phyloP scores from a whole-genome alignment of 2,888 invertebrate genomes.

The Chymomyza amoena region DNA sequence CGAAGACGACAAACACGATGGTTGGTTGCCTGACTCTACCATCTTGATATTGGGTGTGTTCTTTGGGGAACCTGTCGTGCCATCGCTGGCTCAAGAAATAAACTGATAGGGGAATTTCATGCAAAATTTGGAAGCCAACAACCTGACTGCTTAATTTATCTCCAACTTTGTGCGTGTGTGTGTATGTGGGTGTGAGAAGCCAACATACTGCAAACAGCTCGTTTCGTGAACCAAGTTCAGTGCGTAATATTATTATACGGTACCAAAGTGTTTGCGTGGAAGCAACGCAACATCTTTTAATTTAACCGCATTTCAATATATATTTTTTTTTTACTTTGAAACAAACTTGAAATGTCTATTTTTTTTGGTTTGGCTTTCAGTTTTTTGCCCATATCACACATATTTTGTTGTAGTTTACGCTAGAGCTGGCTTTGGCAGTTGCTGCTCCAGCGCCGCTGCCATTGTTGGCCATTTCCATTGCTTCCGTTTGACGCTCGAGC shows the following conservation, averaged over 20 bases:
- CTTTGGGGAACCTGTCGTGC: neutral
- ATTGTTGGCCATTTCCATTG: conserved; percentile 56
- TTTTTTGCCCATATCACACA: conserved; percentile 1
- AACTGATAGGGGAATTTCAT: conserved; percentile 67
- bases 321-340: neutral
- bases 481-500: conserved; percentile 40
- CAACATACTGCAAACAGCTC: conserved; percentile 37
- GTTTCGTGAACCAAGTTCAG: conserved; percentile 26
- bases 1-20: neutral
- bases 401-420: neutral
- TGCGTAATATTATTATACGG: neutral
- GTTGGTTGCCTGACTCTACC: neutral
- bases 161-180: neutral
- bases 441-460: conserved; percentile 22
- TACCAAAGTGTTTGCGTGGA: neutral
- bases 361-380: neutral
- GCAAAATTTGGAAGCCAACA: conserved; percentile 71
- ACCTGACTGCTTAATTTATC: conserved; percentile 65
- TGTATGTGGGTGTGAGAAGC: conserved; percentile 5
- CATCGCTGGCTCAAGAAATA: conserved; percentile 23
- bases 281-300: neutral
- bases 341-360: neutral
- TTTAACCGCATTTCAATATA: conserved; percentile 2
- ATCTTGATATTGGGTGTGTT: neutral
- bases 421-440: conserved; percentile 2